A percentile compares a stretch with the other conserved stretches of the same genome.
Conservation (phyloP, 2,888 invertebrate species). For the Eupithecia insigniata region DNA sequence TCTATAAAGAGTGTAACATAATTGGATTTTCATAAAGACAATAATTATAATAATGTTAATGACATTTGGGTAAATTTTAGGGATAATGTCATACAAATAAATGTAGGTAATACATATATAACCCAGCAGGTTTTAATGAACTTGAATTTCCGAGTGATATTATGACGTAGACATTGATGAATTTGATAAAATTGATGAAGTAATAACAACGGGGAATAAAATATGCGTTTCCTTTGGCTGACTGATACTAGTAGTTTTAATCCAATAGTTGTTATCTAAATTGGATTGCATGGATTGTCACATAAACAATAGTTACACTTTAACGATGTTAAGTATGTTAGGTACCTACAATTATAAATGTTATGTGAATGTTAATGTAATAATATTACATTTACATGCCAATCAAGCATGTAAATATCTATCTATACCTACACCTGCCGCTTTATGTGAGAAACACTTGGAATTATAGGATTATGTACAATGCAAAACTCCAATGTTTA, state of each 20-base stretch:
- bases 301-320: neutral
- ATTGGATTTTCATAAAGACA: neutral
- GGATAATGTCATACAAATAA: no score
- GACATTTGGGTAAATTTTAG: no score
- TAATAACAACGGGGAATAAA: neutral
- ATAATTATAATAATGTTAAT: neutral
- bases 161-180: no score
- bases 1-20: neutral
- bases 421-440: neutral
- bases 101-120: neutral
- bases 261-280: neutral
- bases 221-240: neutral
- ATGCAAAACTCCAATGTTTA: conserved; percentile 34
- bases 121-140: neutral
- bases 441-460: neutral
- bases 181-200: neutral
- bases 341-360: neutral
- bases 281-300: neutral
- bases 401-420: no score
- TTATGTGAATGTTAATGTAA: no score
- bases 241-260: neutral
- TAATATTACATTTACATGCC: no score
- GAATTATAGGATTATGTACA: conserved; percentile 20
- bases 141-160: neutral
- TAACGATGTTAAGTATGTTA: no score